Percentiles rank a stretch among this genome's conserved stretches.
phyloP scores from a whole-genome alignment of 2,113 vertebrate genomes.

The Picathartes gymnocephalus region DNA sequence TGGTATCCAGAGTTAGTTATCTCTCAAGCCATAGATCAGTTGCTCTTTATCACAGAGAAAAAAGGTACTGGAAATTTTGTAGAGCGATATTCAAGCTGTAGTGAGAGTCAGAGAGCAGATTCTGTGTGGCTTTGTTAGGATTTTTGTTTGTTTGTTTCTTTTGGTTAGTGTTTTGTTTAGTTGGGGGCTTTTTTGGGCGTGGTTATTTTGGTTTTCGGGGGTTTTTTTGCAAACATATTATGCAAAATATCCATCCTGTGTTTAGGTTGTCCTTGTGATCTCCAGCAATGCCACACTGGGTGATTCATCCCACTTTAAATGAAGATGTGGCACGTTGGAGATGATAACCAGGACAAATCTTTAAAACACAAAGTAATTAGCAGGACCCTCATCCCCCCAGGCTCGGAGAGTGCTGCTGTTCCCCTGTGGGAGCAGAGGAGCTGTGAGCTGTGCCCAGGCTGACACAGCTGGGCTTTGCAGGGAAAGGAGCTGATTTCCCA shows the following conservation, averaged over 20 bases:
- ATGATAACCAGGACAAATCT: neutral
- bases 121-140: neutral
- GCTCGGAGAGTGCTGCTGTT: neutral
- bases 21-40: neutral
- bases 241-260: neutral
- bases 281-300: neutral
- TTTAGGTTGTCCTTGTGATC: neutral
- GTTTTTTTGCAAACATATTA: neutral
- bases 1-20: neutral
- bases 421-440: neutral
- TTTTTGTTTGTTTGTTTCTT: neutral
- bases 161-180: neutral
- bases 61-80: neutral
- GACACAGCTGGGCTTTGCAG: neutral
- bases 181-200: accelerated
- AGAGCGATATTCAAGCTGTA: neutral
- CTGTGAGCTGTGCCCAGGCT: neutral
- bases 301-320: neutral
- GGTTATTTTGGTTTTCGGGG: neutral
- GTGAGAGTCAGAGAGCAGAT: accelerated
- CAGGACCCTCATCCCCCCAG: accelerated
- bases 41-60: neutral
- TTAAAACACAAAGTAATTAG: neutral
- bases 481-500: neutral
- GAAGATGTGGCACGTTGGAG: neutral